Evolutionary conservation across 2,797 vertebrate genomes (phyloP).

Genomic region (Phaenicophaeus curvirostris): DNA sequence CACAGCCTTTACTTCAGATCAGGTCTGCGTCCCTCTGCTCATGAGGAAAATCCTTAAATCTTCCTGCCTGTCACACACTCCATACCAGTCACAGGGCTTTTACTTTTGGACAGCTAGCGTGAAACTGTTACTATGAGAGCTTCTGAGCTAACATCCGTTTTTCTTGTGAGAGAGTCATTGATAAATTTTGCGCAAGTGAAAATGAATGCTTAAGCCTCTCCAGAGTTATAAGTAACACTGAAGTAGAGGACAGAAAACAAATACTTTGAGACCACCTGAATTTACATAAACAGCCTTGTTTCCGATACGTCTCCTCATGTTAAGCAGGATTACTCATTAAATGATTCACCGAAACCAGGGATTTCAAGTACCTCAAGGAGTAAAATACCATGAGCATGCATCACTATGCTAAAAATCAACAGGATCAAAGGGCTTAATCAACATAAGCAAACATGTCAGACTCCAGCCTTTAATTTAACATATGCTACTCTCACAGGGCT

Average conservation of each 20-base stretch:
- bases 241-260: not conserved
- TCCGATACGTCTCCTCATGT: not conserved
- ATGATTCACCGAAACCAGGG: not conserved
- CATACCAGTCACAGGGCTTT: accelerated
- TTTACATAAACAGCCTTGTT: not conserved
- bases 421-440: not conserved
- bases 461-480: not conserved
- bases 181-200: not conserved
- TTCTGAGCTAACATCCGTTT: not conserved
- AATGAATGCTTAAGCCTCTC: not conserved
- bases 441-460: not conserved
- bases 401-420: not conserved
- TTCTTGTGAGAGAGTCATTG: not conserved
- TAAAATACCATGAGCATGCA: not conserved
- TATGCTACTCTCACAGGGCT: not conserved
- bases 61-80: not conserved
- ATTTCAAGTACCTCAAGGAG: not conserved
- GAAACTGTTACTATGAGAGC: not conserved
- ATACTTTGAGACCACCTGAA: not conserved
- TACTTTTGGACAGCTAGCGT: not conserved
- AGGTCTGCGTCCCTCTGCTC: not conserved
- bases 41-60: not conserved
- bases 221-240: not conserved
- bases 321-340: not conserved
- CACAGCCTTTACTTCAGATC: not conserved